Percentiles rank a stretch among this genome's conserved stretches.
Evolutionary conservation across 2,113 vertebrate genomes (phyloP).

Genomic region (Dolichotis patagonum): DNA sequence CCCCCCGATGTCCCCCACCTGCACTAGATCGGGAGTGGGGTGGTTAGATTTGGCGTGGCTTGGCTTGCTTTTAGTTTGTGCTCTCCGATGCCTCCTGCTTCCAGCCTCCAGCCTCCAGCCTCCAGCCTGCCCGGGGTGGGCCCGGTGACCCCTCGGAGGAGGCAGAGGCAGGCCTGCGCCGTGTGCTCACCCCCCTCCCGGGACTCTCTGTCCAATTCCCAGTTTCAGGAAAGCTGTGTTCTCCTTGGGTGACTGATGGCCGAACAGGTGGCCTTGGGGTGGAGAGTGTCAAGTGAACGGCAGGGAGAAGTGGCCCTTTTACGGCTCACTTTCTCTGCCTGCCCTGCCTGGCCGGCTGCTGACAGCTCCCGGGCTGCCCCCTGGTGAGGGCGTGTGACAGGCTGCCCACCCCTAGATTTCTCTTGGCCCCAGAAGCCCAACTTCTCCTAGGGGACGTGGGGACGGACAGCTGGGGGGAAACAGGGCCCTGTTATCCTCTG

Average conservation of each 20-base stretch:
- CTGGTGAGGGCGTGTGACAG: not conserved
- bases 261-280: constrained; percentile 91
- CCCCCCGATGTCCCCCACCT: not conserved
- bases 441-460: not conserved
- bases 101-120: not conserved
- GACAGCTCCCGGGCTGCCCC: constrained; percentile 76
- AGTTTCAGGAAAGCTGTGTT: constrained; percentile 91
- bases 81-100: not conserved
- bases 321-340: constrained; percentile 88
- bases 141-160: not conserved
- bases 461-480: constrained; percentile 41
- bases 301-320: constrained; percentile 90
- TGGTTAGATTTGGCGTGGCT: not conserved
- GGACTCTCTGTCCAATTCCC: constrained; percentile 88
- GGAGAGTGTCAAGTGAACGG: constrained; percentile 90
- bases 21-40: not conserved
- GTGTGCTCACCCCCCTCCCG: constrained; percentile 69
- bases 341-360: constrained; percentile 79
- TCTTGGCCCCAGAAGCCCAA: not conserved
- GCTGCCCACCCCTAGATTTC: not conserved
- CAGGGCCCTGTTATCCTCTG: not conserved
- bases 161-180: not conserved
- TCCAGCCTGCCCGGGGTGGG: not conserved
- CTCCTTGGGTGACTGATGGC: constrained; percentile 91
- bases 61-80: not conserved